Percentiles rank a stretch among this genome's conserved stretches.
These are phyloP conservation scores for Cololabis saira DNA, from an alignment of 2,113 vertebrate species.

Conservation along the genomic window DNA sequence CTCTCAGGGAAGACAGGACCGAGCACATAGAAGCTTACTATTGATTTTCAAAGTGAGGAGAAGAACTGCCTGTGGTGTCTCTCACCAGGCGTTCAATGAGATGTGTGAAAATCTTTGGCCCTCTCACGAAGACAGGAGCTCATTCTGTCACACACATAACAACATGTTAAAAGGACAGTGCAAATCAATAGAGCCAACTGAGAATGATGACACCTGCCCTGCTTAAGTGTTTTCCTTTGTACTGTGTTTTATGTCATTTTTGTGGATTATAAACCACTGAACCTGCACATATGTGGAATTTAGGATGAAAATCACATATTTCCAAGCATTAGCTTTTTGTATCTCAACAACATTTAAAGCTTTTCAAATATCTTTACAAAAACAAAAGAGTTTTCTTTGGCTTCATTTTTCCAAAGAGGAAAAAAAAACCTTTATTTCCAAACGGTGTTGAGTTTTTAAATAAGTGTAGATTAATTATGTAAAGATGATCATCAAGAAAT, in stretches of 20 bases:
- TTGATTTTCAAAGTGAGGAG: slow-evolving; percentile 77
- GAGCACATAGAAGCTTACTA: slow-evolving; percentile 57
- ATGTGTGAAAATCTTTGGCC: slow-evolving; percentile 72
- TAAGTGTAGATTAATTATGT: too few species aligned
- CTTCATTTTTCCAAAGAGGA: too few species aligned
- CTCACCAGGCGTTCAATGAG: slow-evolving; percentile 62
- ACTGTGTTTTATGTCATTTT: neutral
- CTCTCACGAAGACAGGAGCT: slow-evolving; percentile 49
- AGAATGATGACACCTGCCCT: slow-evolving; percentile 17
- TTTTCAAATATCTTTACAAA: too few species aligned
- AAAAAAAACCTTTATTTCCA: too few species aligned
- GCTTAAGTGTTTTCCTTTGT: neutral
- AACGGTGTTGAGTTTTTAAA: too few species aligned
- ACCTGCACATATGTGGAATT: too few species aligned
- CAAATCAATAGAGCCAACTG: slow-evolving; percentile 54
- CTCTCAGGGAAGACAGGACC: slow-evolving; percentile 50
- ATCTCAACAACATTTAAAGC: too few species aligned
- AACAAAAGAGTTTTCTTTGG: too few species aligned
- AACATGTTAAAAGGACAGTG: slow-evolving; percentile 44
- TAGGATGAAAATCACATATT: too few species aligned
- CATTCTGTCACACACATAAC: slow-evolving; percentile 59
- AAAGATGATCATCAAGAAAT: too few species aligned
- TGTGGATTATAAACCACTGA: neutral
- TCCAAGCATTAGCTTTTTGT: too few species aligned
- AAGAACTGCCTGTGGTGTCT: slow-evolving; percentile 56